These are phyloP conservation scores for Heliothis virescens DNA, from an alignment of 1,140 invertebrate genomes.

Conservation along the genomic window DNA sequence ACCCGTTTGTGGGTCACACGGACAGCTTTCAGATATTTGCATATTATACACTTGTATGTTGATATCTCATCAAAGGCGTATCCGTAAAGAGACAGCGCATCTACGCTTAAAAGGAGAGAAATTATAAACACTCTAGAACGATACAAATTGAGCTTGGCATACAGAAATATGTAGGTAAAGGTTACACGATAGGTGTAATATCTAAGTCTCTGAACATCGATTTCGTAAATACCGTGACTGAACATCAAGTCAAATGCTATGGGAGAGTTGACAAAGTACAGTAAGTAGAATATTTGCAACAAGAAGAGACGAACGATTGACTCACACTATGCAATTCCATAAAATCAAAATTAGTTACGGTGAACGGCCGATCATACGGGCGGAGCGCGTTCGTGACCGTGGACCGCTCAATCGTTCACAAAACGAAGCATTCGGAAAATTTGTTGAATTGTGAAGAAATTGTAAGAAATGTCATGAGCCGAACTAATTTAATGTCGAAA, in stretches of 20 bases:
- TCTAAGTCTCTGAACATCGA: background rate
- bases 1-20: slow-evolving; percentile 60
- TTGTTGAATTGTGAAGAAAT: slow-evolving; percentile 18
- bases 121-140: slow-evolving; percentile 25
- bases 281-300: slow-evolving; percentile 39
- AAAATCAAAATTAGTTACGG: slow-evolving; percentile 62
- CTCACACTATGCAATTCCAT: slow-evolving; percentile 57
- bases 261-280: slow-evolving; percentile 35
- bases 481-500: slow-evolving; percentile 36
- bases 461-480: slow-evolving; percentile 22
- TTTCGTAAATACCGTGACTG: slow-evolving; percentile 2
- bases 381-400: slow-evolving; percentile 59
- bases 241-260: slow-evolving; percentile 43
- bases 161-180: slow-evolving; percentile 18
- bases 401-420: slow-evolving; percentile 41
- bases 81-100: slow-evolving; percentile 44
- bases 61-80: slow-evolving; percentile 45
- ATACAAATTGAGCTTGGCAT: slow-evolving; percentile 4
- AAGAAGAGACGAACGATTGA: slow-evolving; percentile 44
- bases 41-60: slow-evolving; percentile 54
- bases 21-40: slow-evolving; percentile 65
- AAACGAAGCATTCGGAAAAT: slow-evolving; percentile 37
- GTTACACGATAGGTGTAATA: background rate
- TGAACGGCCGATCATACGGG: slow-evolving; percentile 60
- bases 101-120: slow-evolving; percentile 49